Evolutionary conservation across 2,113 vertebrate species (phyloP).

Genomic region (Narcine bancroftii): DNA sequence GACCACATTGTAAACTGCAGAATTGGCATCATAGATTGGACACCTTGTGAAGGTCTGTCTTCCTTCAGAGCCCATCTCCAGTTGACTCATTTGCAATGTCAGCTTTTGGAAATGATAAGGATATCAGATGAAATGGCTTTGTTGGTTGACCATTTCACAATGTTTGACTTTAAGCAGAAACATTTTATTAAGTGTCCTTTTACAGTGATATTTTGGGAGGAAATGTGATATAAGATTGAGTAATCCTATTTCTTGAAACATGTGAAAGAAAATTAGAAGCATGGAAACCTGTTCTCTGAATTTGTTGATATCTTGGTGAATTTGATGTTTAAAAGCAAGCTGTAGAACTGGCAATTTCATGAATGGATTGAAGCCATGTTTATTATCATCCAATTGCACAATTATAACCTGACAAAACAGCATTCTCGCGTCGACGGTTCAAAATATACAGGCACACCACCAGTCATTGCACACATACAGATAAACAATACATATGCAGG

Average conservation of each 20-base stretch:
- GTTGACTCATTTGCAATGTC: not conserved
- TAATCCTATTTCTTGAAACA: too few relatives aligned
- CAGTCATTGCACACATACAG: too few relatives aligned
- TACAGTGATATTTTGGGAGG: not conserved
- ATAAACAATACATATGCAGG: too few relatives aligned
- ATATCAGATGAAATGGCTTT: not conserved
- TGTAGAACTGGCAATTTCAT: not conserved
- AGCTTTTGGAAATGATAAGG: not conserved
- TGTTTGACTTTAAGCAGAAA: not conserved
- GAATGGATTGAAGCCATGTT: too few relatives aligned
- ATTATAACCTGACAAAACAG: too few relatives aligned
- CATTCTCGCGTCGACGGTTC: too few relatives aligned
- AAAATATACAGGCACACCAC: too few relatives aligned
- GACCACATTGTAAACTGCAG: too few relatives aligned
- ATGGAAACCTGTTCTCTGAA: not conserved
- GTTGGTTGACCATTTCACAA: not conserved
- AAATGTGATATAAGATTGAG: not conserved
- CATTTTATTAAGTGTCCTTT: not conserved
- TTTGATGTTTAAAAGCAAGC: not conserved
- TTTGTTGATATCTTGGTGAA: not conserved
- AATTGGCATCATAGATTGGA: too few relatives aligned
- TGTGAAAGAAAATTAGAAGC: not conserved
- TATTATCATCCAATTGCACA: too few relatives aligned
- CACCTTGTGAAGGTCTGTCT: too few relatives aligned
- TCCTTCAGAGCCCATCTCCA: not conserved